A percentile compares a stretch with the other conserved stretches of the same genome.
These are phyloP conservation scores for Mellivora capensis DNA, from an alignment of 2,113 vertebrate genomes.

Conservation along the genomic window DNA sequence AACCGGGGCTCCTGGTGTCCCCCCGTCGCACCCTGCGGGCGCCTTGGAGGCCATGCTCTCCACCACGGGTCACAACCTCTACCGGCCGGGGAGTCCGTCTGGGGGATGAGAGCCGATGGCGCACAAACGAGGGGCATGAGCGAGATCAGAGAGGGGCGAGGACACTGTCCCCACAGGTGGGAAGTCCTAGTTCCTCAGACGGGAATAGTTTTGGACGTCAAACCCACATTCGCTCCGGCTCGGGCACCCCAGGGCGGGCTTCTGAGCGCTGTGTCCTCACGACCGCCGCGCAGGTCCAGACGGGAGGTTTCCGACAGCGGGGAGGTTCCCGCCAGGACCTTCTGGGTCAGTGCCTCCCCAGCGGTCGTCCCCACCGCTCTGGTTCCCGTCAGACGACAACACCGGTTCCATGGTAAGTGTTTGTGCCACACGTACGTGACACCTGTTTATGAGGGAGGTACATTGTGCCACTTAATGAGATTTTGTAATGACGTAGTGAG, in stretches of 20 bases:
- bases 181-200: too few relatives aligned
- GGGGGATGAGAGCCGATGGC: too few relatives aligned
- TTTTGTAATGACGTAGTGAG: fast-evolving
- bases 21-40: fast-evolving
- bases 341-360: background rate
- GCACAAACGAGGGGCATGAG: too few relatives aligned
- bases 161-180: fast-evolving
- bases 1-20: background rate
- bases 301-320: background rate
- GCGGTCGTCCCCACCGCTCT: fast-evolving
- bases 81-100: too few relatives aligned
- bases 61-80: background rate
- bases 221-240: fast-evolving
- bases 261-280: background rate
- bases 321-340: fast-evolving
- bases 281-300: background rate
- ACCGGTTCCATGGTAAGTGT: too few relatives aligned
- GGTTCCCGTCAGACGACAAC: background rate
- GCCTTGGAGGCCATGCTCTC: background rate
- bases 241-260: background rate
- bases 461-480: too few relatives aligned
- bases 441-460: too few relatives aligned
- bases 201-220: fast-evolving
- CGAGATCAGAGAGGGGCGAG: background rate
- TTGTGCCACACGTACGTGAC: too few relatives aligned